These are phyloP conservation scores for Ernsta delagoae DNA, from an alignment of 2,888 invertebrate species.

Conservation along the genomic window DNA sequence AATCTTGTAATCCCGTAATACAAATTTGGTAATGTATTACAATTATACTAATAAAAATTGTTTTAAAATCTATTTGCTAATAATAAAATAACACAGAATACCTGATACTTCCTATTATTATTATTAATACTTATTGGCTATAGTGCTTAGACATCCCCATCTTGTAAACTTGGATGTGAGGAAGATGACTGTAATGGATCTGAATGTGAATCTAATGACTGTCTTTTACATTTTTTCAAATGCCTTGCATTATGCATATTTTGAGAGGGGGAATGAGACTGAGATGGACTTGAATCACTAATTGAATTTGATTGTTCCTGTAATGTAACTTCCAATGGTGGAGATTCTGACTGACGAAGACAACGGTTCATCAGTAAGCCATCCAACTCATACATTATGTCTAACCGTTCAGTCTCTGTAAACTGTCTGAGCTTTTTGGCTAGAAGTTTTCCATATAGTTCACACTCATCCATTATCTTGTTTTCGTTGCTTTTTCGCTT, in stretches of 20 bases:
- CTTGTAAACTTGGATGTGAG: conserved; percentile 17
- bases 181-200: conserved; percentile 28
- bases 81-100: too few relatives aligned
- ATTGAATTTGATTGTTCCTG: conserved; percentile 18
- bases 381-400: conserved; percentile 32
- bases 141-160: not conserved
- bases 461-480: conserved; percentile 27
- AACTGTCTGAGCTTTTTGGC: conserved; percentile 30
- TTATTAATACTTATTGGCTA: too few relatives aligned
- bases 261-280: conserved; percentile 15
- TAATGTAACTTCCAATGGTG: conserved; percentile 23
- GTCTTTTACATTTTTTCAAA: not conserved
- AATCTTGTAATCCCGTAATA: too few relatives aligned
- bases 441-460: conserved; percentile 26
- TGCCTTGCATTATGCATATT: not conserved
- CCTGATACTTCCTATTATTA: too few relatives aligned
- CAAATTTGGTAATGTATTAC: too few relatives aligned
- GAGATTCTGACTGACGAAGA: conserved; percentile 6
- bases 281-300: conserved; percentile 26
- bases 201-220: conserved; percentile 13
- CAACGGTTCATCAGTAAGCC: conserved; percentile 29
- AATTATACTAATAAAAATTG: too few relatives aligned
- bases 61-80: too few relatives aligned
- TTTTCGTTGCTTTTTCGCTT: conserved; percentile 23
- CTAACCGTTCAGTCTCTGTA: conserved; percentile 25